phyloP scores from a whole-genome alignment of 1,140 invertebrate species.

The Hyles euphorbiae region DNA sequence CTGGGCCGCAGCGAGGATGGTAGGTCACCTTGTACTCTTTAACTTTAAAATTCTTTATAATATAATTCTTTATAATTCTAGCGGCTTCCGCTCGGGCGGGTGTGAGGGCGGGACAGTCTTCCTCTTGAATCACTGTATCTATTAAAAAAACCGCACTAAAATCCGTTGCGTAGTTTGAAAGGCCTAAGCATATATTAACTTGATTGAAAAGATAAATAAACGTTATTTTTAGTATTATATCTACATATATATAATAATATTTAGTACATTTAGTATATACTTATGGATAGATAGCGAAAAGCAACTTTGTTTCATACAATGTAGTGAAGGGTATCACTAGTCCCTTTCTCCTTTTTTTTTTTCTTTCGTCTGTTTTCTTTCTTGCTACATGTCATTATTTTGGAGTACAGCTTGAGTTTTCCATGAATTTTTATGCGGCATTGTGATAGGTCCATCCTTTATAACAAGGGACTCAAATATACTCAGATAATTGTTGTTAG shows the following conservation, averaged over 20 bases:
- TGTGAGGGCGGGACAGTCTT: too few relatives aligned
- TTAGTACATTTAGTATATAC: too few relatives aligned
- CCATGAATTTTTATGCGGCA: too few relatives aligned
- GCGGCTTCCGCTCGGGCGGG: too few relatives aligned
- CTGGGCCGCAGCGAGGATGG: constrained; percentile 76
- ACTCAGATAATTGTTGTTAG: not conserved
- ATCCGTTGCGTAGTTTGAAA: not conserved
- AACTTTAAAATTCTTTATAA: not conserved
- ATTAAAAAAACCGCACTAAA: too few relatives aligned
- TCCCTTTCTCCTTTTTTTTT: not conserved
- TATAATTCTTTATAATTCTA: not conserved
- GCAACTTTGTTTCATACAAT: not conserved
- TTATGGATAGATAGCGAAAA: not conserved
- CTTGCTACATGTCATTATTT: too few relatives aligned
- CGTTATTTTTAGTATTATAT: too few relatives aligned
- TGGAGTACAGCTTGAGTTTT: too few relatives aligned
- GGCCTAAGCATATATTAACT: not conserved
- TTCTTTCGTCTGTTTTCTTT: not conserved
- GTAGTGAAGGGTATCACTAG: not conserved
- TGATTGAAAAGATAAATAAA: too few relatives aligned
- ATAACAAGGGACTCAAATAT: not conserved
- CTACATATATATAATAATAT: too few relatives aligned
- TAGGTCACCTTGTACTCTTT: constrained; percentile 20
- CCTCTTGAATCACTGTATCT: not conserved
- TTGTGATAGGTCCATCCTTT: too few relatives aligned